Percentiles rank a stretch among this genome's conserved stretches.
Conservation (phyloP, 2,888 invertebrate genomes). For the Drosophila stalkeri region DNA sequence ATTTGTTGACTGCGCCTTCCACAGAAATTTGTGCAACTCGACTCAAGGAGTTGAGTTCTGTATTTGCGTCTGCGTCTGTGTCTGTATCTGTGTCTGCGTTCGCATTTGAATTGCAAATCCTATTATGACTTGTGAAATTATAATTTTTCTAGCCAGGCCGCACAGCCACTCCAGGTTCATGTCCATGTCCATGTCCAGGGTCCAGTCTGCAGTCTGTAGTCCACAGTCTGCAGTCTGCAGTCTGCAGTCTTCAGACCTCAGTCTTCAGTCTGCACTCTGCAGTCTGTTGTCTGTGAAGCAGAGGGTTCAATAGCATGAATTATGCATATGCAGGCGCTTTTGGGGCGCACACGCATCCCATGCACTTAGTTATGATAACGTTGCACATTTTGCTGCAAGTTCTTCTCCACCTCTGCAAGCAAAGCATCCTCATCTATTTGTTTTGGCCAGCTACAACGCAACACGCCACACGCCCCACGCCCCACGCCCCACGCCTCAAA, state of each 20-base stretch:
- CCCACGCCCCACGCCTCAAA: constrained; percentile 39
- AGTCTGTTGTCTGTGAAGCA: constrained; percentile 50
- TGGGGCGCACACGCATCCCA: constrained; percentile 76
- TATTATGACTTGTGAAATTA: constrained; percentile 82
- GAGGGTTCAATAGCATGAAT: constrained; percentile 84
- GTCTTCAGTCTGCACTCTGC: constrained; percentile 5
- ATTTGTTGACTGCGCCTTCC: constrained; percentile 74
- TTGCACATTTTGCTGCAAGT: constrained; percentile 72
- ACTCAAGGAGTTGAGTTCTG: constrained; percentile 59
- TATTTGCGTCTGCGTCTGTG: constrained; percentile 45
- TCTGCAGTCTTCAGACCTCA: constrained; percentile 8
- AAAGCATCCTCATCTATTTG: constrained; percentile 68
- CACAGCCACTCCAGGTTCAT: constrained; percentile 66
- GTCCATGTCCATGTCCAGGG: constrained; percentile 60
- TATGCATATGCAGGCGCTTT: constrained; percentile 82
- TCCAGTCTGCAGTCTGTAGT: constrained; percentile 41
- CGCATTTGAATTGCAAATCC: constrained; percentile 82
- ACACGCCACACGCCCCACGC: constrained; percentile 46
- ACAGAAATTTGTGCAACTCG: constrained; percentile 74
- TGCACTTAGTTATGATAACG: constrained; percentile 80
- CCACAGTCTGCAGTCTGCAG: not conserved
- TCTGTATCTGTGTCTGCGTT: constrained; percentile 64
- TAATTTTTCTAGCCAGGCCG: constrained; percentile 81
- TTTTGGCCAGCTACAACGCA: constrained; percentile 69
- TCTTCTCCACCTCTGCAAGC: constrained; percentile 19